phyloP scores from a whole-genome alignment of 1,140 invertebrate genomes.

The Bombus difficillimus region DNA sequence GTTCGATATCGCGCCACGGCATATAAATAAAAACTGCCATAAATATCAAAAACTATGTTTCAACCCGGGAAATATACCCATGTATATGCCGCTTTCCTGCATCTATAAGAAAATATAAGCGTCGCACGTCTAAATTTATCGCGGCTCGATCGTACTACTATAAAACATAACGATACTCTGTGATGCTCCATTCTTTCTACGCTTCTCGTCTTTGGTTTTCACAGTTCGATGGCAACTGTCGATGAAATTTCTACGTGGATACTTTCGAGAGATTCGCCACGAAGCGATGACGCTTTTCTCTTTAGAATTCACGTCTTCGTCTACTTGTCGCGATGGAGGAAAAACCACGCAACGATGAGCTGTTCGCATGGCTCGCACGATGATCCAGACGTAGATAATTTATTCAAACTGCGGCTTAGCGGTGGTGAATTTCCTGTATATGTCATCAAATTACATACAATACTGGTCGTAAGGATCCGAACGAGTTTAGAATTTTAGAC shows the following conservation, averaged over 20 bases:
- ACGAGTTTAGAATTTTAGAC: not conserved
- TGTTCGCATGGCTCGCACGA: conserved; percentile 22
- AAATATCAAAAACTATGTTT: not conserved
- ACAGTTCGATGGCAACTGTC: not conserved
- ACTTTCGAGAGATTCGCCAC: not conserved
- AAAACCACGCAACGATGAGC: conserved; percentile 43
- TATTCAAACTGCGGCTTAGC: conserved; percentile 29
- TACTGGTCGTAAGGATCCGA: not conserved
- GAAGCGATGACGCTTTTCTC: conserved; percentile 8
- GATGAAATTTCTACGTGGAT: not conserved
- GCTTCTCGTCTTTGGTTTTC: not conserved
- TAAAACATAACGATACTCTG: not conserved
- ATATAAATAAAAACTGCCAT: not conserved
- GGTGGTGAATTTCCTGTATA: conserved; percentile 24
- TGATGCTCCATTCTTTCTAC: no score
- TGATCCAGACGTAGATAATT: conserved; percentile 27
- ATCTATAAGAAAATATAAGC: not conserved
- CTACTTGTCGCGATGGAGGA: conserved; percentile 5
- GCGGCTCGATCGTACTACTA: not conserved
- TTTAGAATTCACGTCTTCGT: conserved; percentile 29
- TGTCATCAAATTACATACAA: conserved; percentile 22
- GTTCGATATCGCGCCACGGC: not conserved
- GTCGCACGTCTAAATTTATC: conserved; percentile 3
- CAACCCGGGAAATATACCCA: not conserved
- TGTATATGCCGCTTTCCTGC: not conserved